A percentile compares a stretch with the other conserved stretches of the same genome.
Conservation (phyloP, 2,113 vertebrate genomes). For the Eubucco bourcierii region DNA sequence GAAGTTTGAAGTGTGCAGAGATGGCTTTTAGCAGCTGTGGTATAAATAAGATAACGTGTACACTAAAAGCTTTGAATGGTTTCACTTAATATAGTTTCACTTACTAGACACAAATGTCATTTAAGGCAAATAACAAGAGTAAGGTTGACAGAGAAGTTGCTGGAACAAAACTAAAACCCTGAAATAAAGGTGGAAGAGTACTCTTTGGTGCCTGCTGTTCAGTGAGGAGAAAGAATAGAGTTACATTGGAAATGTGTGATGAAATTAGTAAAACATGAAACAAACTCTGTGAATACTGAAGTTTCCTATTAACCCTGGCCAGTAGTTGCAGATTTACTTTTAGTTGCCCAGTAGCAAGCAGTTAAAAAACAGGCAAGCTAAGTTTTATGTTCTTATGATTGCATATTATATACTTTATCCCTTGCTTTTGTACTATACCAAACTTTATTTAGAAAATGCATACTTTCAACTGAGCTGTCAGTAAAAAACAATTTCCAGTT, state of each 20-base stretch:
- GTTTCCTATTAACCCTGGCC: background rate
- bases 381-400: background rate
- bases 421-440: background rate
- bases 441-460: background rate
- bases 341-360: background rate
- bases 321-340: background rate
- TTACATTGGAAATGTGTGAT: background rate
- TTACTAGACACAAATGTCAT: conserved; percentile 14
- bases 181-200: background rate
- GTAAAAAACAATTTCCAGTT: background rate
- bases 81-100: conserved; percentile 33
- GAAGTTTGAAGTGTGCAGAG: background rate
- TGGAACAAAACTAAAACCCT: conserved; percentile 14
- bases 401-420: background rate
- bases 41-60: background rate
- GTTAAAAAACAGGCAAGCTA: background rate
- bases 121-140: background rate
- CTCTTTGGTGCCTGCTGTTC: background rate
- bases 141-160: background rate
- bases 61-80: conserved; percentile 19
- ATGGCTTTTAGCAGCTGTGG: background rate
- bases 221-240: background rate
- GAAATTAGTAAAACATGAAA: background rate
- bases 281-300: background rate
- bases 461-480: background rate